A percentile compares a stretch with the other conserved stretches of the same genome.
Conservation (phyloP, 2,113 vertebrate species). For the Gambusia holbrooki region DNA sequence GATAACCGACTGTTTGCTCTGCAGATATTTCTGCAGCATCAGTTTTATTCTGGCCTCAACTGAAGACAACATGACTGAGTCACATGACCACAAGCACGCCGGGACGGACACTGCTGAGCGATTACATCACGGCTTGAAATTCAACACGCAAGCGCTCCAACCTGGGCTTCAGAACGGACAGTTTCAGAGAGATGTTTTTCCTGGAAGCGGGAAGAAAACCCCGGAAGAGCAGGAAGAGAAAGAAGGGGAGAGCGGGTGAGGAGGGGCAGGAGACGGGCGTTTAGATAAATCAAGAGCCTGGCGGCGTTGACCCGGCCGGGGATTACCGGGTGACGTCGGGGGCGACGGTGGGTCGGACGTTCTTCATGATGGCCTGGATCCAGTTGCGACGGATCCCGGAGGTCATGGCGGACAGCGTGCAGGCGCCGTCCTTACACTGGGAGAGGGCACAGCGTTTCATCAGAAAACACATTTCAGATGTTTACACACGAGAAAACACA, state of each 20-base stretch:
- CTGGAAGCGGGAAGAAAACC: slow-evolving; percentile 82
- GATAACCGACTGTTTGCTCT: neutral
- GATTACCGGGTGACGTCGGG: slow-evolving; percentile 95
- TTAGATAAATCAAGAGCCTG: slow-evolving; percentile 52
- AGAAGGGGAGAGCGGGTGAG: slow-evolving; percentile 68
- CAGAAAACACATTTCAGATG: neutral
- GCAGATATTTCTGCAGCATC: slow-evolving; percentile 15
- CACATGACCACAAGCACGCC: slow-evolving; percentile 70
- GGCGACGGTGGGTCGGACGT: slow-evolving; percentile 88
- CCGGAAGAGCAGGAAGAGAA: slow-evolving; percentile 49
- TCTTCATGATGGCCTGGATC: slow-evolving; percentile 98
- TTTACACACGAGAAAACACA: neutral
- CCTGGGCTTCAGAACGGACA: slow-evolving; percentile 90
- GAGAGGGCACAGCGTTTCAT: slow-evolving; percentile 27
- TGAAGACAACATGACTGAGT: slow-evolving; percentile 66
- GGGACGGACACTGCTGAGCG: slow-evolving; percentile 65
- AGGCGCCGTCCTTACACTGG: slow-evolving; percentile 91
- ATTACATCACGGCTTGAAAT: slow-evolving; percentile 67
- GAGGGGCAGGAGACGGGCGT: slow-evolving; percentile 69
- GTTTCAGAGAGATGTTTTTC: slow-evolving; percentile 93
- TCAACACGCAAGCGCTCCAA: slow-evolving; percentile 81
- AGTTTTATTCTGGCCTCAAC: slow-evolving; percentile 39
- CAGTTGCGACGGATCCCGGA: slow-evolving; percentile 97
- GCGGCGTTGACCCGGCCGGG: slow-evolving; percentile 43
- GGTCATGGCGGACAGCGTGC: slow-evolving; percentile 96